Base-by-base conservation (phyloP, 2,888 invertebrate species). In the Dicycla oo region DNA sequence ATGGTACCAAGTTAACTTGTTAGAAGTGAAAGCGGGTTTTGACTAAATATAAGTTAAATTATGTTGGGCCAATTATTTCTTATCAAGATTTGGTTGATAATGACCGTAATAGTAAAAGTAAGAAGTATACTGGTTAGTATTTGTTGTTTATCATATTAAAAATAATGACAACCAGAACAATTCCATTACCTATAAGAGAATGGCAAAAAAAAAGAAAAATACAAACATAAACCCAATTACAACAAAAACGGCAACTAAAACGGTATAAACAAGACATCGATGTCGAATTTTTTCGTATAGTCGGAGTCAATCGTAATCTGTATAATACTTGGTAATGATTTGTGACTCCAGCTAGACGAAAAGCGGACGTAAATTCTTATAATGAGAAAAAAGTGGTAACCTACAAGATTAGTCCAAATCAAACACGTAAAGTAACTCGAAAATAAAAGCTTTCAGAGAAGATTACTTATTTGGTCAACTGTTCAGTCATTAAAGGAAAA, bases 41-140 rank as follows among this genome's bases (percentile, higher is more conserved):
- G 70, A 62, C 79, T 83, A 87, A n/a, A n/a, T n/a, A n/a, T n/a
- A n/a, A 89, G 87, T 88, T 87, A 82, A 88, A 89, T 88, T 85
- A 86, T 84, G 79, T 85, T 78, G 69, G 66, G 74, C 66, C 54
- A 60, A 71, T 80, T 75, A 74, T 74, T 71, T 78, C 73, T 73
- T 79, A 84, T 79, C 68, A 62, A 45, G 62, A 73, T 79, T 72
- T 68, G 15, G 47, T 40, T 57, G 49, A 51, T 65, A 76, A 49
- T 18, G 13, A 62, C 30, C 6, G 4, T 65, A 61, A 70, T 67
- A 75, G 67, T n/a, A n/a, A n/a, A n/a, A n/a, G n/a, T n/a, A n/a
- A n/a, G n/a, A n/a, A n/a, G n/a, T n/a, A n/a, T n/a, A n/a, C n/a
- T 51, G 38, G 40, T 40, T 57, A 8, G 13, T 56, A 43, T 40